Base-by-base conservation (phyloP, 1,140 invertebrate genomes). In the Diachasma alloeum region DNA sequence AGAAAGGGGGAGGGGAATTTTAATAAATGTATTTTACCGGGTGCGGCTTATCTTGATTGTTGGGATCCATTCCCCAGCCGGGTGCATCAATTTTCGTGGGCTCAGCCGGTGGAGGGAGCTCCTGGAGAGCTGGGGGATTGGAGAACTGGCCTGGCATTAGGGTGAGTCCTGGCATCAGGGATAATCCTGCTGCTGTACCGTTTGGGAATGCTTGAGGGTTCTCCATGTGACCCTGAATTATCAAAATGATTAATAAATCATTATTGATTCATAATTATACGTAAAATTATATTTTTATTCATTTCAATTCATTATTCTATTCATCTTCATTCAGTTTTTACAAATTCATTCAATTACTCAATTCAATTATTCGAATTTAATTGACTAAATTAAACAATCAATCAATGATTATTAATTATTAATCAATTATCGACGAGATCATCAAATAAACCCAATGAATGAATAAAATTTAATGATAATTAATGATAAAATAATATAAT, bases 21-120 rank as follows among this genome's bases (percentile, higher is more conserved):
- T 31, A 46, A 76, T 66, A 73, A 75, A 76, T 39, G 19, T n/a
- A 17, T n/a, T 69, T 83, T 83, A 89, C 88, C 81, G 86, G 85
- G 76, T 90, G 88, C 82, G 87, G 88, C 72, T 90, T 90, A 59
- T 90, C 89, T 86, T 88, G 89, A 22, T 86, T 84, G 39, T 70
- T 66, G 9, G 86, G 77, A 78, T 90, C 81, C 82, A 90, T 87
- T 74, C 84, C 88, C 89, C 89, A 90, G 24, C 81, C 83, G 24
- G 87, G 85, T 71, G 83, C 81, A 69, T 90, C 89, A 26, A 89
- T 86, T 80, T 90, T 90, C 22, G 81, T 81, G 36, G 82, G 75
- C 69, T 89, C 88, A n/a, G 84, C 85, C 3, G 82, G 83, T n/a
- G 83, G 83, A 31, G 83, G 84, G 70, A 90, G 86, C 83, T 90